Evolutionary conservation across 2,113 vertebrate species (phyloP).

Genomic region (Sander lucioperca): DNA sequence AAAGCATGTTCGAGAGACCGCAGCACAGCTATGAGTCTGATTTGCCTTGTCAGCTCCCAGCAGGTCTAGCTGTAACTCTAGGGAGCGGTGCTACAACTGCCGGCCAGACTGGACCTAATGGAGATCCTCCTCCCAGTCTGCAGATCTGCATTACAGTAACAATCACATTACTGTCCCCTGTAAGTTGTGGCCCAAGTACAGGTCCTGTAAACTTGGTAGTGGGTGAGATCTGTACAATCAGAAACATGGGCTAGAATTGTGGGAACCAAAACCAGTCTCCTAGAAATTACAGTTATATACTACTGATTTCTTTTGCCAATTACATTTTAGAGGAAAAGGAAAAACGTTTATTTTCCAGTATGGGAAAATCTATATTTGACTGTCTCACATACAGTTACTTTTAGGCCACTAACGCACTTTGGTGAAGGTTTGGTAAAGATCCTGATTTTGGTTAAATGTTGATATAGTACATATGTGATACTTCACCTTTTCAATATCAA

Average conservation of each 20-base stretch:
- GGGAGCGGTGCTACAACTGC: constrained; percentile 22
- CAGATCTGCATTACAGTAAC: not conserved
- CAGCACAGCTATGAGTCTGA: constrained; percentile 24
- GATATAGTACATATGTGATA: not conserved
- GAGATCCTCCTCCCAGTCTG: not conserved
- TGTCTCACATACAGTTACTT: too few relatives aligned
- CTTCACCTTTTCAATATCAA: not conserved
- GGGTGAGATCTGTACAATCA: not conserved
- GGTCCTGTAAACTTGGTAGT: not conserved
- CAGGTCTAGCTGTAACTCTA: constrained; percentile 38
- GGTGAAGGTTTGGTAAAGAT: too few relatives aligned
- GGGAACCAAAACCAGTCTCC: too few relatives aligned
- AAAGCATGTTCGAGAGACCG: constrained; percentile 6
- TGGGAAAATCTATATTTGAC: too few relatives aligned
- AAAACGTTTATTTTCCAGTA: too few relatives aligned
- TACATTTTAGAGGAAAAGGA: not conserved
- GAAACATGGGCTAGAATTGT: not conserved
- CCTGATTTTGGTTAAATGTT: not conserved
- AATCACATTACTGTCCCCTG: not conserved
- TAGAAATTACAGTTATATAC: not conserved
- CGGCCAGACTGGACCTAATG: constrained; percentile 1
- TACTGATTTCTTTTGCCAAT: not conserved
- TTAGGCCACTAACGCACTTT: too few relatives aligned
- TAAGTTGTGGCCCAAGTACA: not conserved
- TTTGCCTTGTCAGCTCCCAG: constrained; percentile 34